Evolutionary conservation across 2,797 vertebrate species (phyloP).

Genomic region (Lacerta bilineata): DNA sequence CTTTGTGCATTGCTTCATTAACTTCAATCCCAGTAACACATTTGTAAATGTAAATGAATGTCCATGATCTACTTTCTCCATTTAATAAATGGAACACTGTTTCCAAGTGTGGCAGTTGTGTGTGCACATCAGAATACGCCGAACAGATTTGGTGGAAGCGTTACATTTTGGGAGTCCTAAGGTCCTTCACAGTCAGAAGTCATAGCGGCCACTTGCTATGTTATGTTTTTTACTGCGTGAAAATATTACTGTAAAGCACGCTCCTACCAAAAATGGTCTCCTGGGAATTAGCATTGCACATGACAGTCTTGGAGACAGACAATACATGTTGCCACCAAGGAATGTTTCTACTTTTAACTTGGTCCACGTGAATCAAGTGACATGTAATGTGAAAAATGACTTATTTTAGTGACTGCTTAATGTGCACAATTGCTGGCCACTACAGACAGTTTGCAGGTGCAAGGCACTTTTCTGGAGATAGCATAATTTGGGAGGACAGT

Average conservation of each 20-base stretch:
- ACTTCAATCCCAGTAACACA: background rate
- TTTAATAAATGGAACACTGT: background rate
- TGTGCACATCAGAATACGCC: background rate
- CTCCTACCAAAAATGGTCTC: background rate
- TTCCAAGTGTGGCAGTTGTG: background rate
- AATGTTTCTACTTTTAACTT: background rate
- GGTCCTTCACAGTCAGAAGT: background rate
- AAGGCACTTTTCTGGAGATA: background rate
- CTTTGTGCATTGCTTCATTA: background rate
- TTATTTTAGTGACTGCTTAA: background rate
- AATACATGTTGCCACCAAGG: background rate
- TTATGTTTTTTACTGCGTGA: background rate
- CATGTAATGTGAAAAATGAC: background rate
- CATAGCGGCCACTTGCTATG: background rate
- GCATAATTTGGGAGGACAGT: background rate
- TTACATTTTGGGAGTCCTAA: background rate
- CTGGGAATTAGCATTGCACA: background rate
- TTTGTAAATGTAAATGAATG: constrained; percentile 3
- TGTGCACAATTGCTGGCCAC: background rate
- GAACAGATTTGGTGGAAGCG: background rate
- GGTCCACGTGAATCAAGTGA: background rate
- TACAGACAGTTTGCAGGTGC: background rate
- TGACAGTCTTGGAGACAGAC: background rate
- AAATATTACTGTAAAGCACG: background rate
- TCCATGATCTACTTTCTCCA: background rate